Base-by-base conservation (phyloP, 2,113 vertebrate species). In the Suncus etruscus region DNA sequence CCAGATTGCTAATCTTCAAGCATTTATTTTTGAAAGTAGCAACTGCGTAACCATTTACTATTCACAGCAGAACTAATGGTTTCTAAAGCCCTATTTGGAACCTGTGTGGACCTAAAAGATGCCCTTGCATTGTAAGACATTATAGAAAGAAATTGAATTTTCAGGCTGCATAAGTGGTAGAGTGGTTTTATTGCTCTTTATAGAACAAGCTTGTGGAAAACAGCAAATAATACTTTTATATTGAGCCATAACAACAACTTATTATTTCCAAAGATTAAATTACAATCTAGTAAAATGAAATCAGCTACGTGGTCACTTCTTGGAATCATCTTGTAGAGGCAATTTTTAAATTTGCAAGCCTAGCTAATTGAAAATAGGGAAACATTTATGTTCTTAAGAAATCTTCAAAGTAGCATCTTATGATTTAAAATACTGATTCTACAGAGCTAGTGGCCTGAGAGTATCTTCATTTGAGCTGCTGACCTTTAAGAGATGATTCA, bases 251-350 rank as follows among this genome's bases (percentile, higher is more conserved):
- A 79, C 76, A 93, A 94, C 93, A 89, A 91, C 22, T 54, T 94
- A 92, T 89, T 94, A 91, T 91, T 96, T 78, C 47, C 32, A 58
- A 93, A 95, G 73, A 93, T 94, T 95, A 96, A 94, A 96, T 95
- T 96, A 92, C 24, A 81, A 76, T 63, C 83, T 32, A 92, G 83
- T 72, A 81, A 97, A 96, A 96, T 89, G 54, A 96, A 95, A 95
- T 79, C 24, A 76, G 61, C 2, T 89, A 58, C 82, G 14, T 61
- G 85, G 92, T 92, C 76, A 90, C 83, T 96, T 91, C 70, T 94
- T 72, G 76, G 74, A 94, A 90, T 91, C 89, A 87, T 95, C 65
- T 94, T 79, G 39, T 86, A 61, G 83, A 22, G 69, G 73, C 51
- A 96, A 54, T 74, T 96, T 95, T 94, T 92, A 96, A 94, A 74